Conservation (phyloP, 2,797 vertebrate genomes). For the Buceros bicornis region DNA sequence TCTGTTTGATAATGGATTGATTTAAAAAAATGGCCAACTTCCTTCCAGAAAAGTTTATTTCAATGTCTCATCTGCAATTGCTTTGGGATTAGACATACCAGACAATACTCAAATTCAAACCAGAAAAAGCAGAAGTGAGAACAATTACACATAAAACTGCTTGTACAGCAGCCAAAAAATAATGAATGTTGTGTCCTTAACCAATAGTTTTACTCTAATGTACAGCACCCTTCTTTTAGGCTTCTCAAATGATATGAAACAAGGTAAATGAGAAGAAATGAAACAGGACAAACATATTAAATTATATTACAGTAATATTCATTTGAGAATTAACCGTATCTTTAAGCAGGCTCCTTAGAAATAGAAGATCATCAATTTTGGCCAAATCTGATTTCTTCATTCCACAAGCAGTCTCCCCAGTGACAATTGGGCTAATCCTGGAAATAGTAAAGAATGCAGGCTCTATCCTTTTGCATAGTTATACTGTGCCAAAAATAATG, state of each 20-base stretch:
- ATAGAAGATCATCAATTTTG: background rate
- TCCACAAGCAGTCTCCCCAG: background rate
- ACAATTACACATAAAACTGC: background rate
- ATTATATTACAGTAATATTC: background rate
- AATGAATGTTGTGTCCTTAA: background rate
- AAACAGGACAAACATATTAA: background rate
- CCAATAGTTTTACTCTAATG: background rate
- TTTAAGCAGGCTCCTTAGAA: background rate
- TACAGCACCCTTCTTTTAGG: background rate
- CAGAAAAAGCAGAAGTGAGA: constrained; percentile 13
- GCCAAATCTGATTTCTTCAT: background rate
- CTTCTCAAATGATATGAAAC: background rate
- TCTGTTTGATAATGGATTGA: constrained; percentile 3
- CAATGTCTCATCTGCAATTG: background rate
- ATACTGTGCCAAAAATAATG: background rate
- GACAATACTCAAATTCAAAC: constrained; percentile 4
- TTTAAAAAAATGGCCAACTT: background rate
- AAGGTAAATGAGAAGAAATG: background rate
- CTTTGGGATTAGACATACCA: background rate
- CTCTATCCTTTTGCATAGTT: background rate
- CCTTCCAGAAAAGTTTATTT: background rate
- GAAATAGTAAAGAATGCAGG: background rate
- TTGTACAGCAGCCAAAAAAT: background rate
- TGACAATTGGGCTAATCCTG: background rate
- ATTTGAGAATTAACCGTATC: background rate